phyloP scores from a whole-genome alignment of 2,113 vertebrate species.

The Aepyceros melampus region DNA sequence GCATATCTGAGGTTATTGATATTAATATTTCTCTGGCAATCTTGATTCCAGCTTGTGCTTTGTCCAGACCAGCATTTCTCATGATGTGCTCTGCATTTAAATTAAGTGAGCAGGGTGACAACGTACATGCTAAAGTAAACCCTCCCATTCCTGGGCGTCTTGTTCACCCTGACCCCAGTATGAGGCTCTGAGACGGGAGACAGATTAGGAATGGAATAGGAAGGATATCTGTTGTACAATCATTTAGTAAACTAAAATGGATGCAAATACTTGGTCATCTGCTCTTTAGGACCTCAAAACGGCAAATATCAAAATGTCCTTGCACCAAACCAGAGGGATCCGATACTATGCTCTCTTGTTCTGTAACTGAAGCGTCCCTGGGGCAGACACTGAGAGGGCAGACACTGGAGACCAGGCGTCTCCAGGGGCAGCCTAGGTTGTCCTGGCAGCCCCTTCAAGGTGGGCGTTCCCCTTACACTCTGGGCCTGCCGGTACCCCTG shows the following conservation, averaged over 20 bases:
- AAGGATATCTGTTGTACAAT: neutral
- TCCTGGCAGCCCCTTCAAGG: too few species aligned
- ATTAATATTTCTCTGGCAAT: neutral
- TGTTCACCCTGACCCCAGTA: neutral
- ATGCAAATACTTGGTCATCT: neutral
- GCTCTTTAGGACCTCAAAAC: neutral
- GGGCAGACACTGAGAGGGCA: too few species aligned
- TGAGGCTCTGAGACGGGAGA: neutral
- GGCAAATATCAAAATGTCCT: neutral
- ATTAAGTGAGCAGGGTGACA: neutral
- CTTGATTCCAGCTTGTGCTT: neutral
- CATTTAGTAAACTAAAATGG: neutral
- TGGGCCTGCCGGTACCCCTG: too few species aligned
- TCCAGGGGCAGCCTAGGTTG: accelerated
- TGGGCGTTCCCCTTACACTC: accelerated
- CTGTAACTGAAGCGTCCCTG: neutral
- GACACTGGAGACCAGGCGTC: too few species aligned
- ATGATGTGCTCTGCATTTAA: neutral
- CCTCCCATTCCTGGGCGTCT: neutral
- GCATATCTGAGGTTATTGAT: neutral
- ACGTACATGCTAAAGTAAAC: neutral
- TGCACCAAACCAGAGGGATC: neutral
- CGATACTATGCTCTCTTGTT: neutral
- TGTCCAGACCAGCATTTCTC: neutral
- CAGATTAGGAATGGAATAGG: neutral